These are phyloP conservation scores for Periplaneta americana DNA, from an alignment of 1,140 invertebrate species.

Conservation along the genomic window DNA sequence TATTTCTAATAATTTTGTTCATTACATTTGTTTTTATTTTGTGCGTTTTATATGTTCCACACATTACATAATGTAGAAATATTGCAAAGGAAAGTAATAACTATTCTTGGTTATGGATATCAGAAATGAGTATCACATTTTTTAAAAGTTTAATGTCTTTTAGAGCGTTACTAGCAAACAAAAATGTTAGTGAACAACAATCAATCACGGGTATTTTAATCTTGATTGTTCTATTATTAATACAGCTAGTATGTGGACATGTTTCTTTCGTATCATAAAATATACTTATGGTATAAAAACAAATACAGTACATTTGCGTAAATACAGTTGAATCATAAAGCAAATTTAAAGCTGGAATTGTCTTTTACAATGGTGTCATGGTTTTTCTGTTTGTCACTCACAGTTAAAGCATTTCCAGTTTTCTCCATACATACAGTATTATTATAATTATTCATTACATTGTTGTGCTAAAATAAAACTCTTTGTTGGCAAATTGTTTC, in stretches of 20 bases:
- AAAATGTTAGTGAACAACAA: too few relatives aligned
- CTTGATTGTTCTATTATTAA: background rate
- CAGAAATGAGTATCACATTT: too few relatives aligned
- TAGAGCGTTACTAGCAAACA: too few relatives aligned
- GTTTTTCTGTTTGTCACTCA: constrained; percentile 10
- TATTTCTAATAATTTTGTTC: too few relatives aligned
- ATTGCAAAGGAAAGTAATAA: too few relatives aligned
- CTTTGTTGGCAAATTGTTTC: constrained; percentile 17
- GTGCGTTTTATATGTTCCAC: too few relatives aligned
- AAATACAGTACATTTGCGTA: background rate
- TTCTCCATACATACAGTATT: constrained; percentile 19
- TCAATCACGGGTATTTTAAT: background rate
- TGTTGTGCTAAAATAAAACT: constrained; percentile 20
- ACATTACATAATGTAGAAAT: too few relatives aligned
- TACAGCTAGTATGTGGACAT: background rate
- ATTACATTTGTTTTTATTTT: too few relatives aligned
- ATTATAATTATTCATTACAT: constrained; percentile 18
- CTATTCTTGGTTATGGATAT: too few relatives aligned
- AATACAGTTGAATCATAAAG: background rate
- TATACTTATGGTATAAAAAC: background rate
- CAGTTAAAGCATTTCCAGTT: constrained; percentile 15
- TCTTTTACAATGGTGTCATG: background rate
- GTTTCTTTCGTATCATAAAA: background rate
- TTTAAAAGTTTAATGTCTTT: too few relatives aligned
- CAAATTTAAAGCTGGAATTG: background rate